These are phyloP conservation scores for Calidris pygmaea DNA, from an alignment of 2,113 vertebrate species.

Conservation along the genomic window DNA sequence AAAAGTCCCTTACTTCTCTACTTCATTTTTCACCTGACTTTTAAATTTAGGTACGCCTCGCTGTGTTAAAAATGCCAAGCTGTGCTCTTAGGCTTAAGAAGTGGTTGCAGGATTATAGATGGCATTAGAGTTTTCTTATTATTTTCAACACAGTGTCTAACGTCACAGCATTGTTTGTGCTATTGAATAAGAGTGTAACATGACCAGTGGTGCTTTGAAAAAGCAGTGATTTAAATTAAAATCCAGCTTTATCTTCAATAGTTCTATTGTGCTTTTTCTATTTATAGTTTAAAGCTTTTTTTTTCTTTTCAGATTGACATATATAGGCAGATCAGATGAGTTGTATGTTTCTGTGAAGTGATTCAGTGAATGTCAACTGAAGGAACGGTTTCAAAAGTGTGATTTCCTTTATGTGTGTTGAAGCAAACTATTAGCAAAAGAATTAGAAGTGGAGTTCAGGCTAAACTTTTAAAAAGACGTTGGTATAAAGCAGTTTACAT, in stretches of 20 bases:
- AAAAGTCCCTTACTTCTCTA: neutral
- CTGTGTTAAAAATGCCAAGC: neutral
- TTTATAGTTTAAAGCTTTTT: neutral
- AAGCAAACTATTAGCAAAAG: neutral
- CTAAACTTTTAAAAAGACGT: neutral
- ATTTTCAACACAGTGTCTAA: neutral
- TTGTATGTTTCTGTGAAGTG: neutral
- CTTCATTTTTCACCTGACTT: neutral
- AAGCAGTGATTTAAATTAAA: constrained; percentile 6
- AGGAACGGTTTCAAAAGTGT: neutral
- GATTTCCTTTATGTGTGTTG: neutral
- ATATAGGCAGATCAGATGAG: neutral
- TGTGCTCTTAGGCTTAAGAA: neutral
- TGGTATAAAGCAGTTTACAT: neutral
- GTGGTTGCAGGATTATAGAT: neutral
- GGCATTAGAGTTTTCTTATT: neutral
- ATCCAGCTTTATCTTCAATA: constrained; percentile 6
- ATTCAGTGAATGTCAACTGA: neutral
- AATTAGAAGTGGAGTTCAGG: neutral
- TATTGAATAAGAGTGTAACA: neutral
- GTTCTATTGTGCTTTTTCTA: neutral
- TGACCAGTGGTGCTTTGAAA: neutral
- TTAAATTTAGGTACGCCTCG: neutral
- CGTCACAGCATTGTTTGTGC: neutral
- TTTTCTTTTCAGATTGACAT: neutral